A percentile compares a stretch with the other conserved stretches of the same genome.
Conservation (phyloP, 1,140 invertebrate genomes). For the Batillaria attramentaria region DNA sequence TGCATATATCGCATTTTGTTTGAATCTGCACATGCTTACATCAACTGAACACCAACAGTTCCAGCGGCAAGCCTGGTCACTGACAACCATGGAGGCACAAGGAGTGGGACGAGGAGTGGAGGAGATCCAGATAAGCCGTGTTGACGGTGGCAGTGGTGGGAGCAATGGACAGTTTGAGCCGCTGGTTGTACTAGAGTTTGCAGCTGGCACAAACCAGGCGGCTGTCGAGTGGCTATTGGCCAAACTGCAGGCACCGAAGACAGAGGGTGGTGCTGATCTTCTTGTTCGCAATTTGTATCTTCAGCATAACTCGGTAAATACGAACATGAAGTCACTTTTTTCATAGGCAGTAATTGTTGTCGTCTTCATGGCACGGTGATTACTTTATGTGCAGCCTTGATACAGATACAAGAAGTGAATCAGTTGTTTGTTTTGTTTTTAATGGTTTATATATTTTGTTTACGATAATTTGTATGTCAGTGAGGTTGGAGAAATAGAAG, state of each 20-base stretch:
- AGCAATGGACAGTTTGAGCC: conserved; percentile 43
- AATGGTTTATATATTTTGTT: not conserved
- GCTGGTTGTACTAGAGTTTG: conserved; percentile 73
- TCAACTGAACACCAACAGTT: too few species aligned
- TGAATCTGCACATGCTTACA: too few species aligned
- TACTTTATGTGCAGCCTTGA: not conserved
- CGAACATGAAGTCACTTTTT: not conserved
- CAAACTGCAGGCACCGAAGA: conserved; percentile 75
- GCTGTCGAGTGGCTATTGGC: conserved; percentile 76
- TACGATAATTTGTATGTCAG: not conserved
- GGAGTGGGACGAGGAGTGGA: not conserved
- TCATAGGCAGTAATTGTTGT: not conserved
- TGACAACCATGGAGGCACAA: conserved; percentile 12
- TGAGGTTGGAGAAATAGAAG: too few species aligned
- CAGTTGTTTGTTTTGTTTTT: conserved; percentile 5
- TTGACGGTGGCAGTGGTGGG: not conserved
- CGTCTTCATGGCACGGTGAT: not conserved
- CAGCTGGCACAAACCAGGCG: conserved; percentile 71
- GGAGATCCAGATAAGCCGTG: not conserved
- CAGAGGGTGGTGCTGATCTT: conserved; percentile 77
- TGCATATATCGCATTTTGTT: too few species aligned
- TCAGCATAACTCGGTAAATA: conserved; percentile 63
- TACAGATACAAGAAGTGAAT: not conserved
- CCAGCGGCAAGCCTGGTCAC: too few species aligned
- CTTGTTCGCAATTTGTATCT: conserved; percentile 75